Percentiles rank a stretch among this genome's conserved stretches.
Evolutionary conservation across 2,888 invertebrate genomes (phyloP).

Genomic region (Cecidostiba fungosa): DNA sequence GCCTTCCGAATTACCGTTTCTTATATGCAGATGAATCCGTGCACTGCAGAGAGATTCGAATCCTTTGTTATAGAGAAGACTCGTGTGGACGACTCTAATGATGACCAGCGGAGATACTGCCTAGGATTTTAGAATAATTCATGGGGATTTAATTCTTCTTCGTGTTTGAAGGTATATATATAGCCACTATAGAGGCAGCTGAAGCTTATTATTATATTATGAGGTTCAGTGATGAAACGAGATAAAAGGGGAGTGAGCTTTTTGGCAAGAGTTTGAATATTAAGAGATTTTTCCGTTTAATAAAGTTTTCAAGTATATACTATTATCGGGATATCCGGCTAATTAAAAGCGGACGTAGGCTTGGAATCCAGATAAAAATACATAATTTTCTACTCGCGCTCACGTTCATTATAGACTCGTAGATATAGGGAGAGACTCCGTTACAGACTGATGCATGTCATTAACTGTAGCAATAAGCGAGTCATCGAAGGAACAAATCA

Average conservation of each 20-base stretch:
- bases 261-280: too few species aligned
- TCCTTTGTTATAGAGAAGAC: slow-evolving; percentile 46
- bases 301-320: not conserved
- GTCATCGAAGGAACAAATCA: not conserved
- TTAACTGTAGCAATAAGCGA: not conserved
- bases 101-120: slow-evolving; percentile 48
- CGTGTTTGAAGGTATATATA: slow-evolving; percentile 8
- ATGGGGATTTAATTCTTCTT: slow-evolving; percentile 33
- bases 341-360: not conserved
- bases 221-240: not conserved
- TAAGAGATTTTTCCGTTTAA: not conserved
- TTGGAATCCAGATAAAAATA: slow-evolving; percentile 10
- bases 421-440: not conserved
- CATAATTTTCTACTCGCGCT: not conserved
- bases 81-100: slow-evolving; percentile 9
- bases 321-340: not conserved
- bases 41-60: slow-evolving; percentile 16
- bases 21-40: slow-evolving; percentile 61
- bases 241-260: too few species aligned
- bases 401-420: not conserved
- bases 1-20: slow-evolving; percentile 62
- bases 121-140: slow-evolving; percentile 57
- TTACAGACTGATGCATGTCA: not conserved
- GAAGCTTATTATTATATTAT: not conserved
- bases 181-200: not conserved